Evolutionary conservation across 92 coral and sea anemone species (phyloP).

Genomic region (Phenganax marumi): DNA sequence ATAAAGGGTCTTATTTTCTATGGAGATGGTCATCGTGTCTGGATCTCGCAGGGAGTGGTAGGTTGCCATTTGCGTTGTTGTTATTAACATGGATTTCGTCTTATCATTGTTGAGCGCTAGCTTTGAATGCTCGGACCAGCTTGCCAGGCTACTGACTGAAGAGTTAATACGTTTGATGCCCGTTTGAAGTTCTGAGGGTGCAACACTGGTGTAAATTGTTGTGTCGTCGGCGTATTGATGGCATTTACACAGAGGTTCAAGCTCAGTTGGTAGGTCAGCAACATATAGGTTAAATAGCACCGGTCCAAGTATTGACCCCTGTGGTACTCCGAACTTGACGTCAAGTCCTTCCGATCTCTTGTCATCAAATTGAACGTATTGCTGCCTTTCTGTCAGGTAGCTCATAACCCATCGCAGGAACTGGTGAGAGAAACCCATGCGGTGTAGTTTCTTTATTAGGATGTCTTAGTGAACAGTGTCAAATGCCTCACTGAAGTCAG

Average conservation of each 20-base stretch:
- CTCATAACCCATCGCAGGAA: slow-evolving; percentile 41
- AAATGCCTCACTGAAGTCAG: slow-evolving; percentile 14
- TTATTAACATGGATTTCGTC: slow-evolving; percentile 44
- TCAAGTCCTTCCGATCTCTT: slow-evolving; percentile 8
- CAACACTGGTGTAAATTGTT: slow-evolving; percentile 30
- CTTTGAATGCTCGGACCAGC: slow-evolving; percentile 43
- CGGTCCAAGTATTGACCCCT: slow-evolving; percentile 42
- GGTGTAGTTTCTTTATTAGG: slow-evolving; percentile 30
- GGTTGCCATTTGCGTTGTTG: slow-evolving; percentile 48
- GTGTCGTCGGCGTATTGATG: slow-evolving; percentile 43
- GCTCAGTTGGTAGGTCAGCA: slow-evolving; percentile 39
- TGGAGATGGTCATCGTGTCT: background rate
- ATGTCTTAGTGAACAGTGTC: slow-evolving; percentile 40
- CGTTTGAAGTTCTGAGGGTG: slow-evolving; percentile 23
- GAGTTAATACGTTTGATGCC: slow-evolving; percentile 24
- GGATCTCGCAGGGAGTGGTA: slow-evolving; percentile 38
- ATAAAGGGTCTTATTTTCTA: background rate
- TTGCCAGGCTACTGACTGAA: slow-evolving; percentile 35
- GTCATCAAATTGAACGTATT: slow-evolving; percentile 51
- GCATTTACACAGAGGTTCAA: slow-evolving; percentile 35
- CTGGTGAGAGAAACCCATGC: slow-evolving; percentile 50
- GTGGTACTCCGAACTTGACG: slow-evolving; percentile 33
- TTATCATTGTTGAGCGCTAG: slow-evolving; percentile 35
- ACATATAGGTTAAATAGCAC: slow-evolving; percentile 42
- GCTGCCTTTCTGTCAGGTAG: slow-evolving; percentile 40